Conservation (phyloP, 2,797 vertebrate genomes). For the Sebastes paucispinis region DNA sequence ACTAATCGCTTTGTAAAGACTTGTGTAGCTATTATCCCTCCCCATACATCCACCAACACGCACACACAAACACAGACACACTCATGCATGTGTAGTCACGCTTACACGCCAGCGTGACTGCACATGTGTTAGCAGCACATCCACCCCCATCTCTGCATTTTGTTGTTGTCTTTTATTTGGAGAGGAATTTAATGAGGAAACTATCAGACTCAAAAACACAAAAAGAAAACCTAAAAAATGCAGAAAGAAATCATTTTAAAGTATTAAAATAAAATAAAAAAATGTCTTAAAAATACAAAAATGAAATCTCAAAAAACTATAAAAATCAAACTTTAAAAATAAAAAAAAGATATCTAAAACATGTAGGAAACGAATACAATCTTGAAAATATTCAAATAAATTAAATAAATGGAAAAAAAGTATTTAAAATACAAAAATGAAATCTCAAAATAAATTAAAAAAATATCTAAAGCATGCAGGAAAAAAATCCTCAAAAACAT, state of each 20-base stretch:
- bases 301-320: too few species aligned
- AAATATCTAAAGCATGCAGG: not conserved
- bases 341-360: too few species aligned
- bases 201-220: not conserved
- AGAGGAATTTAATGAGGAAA: conserved; percentile 8
- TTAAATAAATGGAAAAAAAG: not conserved
- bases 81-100: not conserved
- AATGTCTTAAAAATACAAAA: too few species aligned
- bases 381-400: too few species aligned
- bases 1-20: conserved; percentile 65
- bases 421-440: not conserved
- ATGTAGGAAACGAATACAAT: too few species aligned
- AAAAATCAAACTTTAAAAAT: too few species aligned
- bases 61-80: conserved; percentile 2
- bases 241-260: not conserved
- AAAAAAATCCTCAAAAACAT: not conserved
- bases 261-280: not conserved
- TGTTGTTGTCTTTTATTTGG: conserved; percentile 1
- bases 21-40: conserved; percentile 40
- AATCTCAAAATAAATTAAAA: not conserved
- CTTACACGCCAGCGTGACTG: not conserved
- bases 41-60: not conserved
- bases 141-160: not conserved
- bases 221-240: too few species aligned
- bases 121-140: not conserved